Conservation (phyloP, 2,113 vertebrate species). For the Anarrhichthys ocellatus region DNA sequence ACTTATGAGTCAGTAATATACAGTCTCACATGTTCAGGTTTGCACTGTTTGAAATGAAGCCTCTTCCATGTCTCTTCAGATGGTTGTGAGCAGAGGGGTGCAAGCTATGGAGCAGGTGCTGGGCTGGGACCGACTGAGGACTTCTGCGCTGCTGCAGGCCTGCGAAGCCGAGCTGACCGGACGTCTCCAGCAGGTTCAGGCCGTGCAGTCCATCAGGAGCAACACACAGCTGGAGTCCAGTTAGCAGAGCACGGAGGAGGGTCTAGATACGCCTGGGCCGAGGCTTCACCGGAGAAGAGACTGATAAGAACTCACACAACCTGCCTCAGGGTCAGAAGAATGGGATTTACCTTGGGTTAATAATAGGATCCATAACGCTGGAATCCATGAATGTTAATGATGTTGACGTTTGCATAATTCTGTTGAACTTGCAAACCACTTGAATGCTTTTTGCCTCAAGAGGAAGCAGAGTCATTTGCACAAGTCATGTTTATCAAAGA, state of each 20-base stretch:
- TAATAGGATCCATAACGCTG: constrained; percentile 35
- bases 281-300: constrained; percentile 63
- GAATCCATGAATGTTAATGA: constrained; percentile 61
- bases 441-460: constrained; percentile 34
- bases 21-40: background rate
- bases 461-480: constrained; percentile 30
- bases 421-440: constrained; percentile 40
- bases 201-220: constrained; percentile 76
- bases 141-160: constrained; percentile 71
- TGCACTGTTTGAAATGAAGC: background rate
- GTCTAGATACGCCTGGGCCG: constrained; percentile 42
- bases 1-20: background rate
- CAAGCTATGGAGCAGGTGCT: constrained; percentile 73
- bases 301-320: constrained; percentile 63
- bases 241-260: constrained; percentile 15
- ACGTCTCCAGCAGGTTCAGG: constrained; percentile 79
- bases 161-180: constrained; percentile 76
- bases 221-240: constrained; percentile 46
- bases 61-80: constrained; percentile 56
- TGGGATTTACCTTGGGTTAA: constrained; percentile 29
- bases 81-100: constrained; percentile 75
- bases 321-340: constrained; percentile 55
- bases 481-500: constrained; percentile 59
- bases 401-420: constrained; percentile 46
- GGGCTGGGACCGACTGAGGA: constrained; percentile 74